These are phyloP conservation scores for Montipora sp. DNA, from an alignment of 64 coral and sea anemone genomes.

Conservation along the genomic window DNA sequence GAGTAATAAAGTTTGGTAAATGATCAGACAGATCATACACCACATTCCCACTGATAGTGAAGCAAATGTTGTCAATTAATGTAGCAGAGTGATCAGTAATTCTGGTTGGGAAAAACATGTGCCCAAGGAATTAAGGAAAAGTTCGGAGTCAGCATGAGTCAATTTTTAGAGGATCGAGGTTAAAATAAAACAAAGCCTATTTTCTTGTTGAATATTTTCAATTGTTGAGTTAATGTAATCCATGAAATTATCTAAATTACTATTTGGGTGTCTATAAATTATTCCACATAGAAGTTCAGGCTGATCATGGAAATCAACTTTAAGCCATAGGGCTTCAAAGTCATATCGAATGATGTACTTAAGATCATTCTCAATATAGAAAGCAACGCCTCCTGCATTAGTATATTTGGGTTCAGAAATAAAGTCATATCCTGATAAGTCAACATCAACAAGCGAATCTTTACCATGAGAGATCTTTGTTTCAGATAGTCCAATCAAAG, in stretches of 20 bases:
- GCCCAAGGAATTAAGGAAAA: no score
- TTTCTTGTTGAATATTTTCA: neutral
- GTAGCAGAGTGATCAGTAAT: no score
- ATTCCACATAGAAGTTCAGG: neutral
- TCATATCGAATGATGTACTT: neutral
- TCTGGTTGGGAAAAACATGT: no score
- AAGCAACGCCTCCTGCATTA: no score
- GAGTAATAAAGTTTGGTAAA: neutral
- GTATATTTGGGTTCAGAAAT: neutral
- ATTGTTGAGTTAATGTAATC: neutral
- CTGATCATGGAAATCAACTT: neutral
- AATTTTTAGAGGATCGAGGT: no score
- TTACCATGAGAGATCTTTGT: conserved; percentile 59
- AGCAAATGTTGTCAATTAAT: neutral
- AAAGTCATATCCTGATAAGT: conserved; percentile 45
- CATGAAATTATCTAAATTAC: conserved; percentile 3
- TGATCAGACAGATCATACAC: neutral
- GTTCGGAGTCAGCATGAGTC: no score
- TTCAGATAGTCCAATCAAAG: conserved; percentile 67
- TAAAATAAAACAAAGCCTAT: neutral
- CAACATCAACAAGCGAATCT: conserved; percentile 42
- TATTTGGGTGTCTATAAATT: conserved; percentile 9
- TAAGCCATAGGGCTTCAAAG: conserved; percentile 8
- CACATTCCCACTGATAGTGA: neutral
- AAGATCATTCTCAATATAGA: no score